Evolutionary conservation across 2,113 vertebrate genomes (phyloP).

Genomic region (Herpetotheres cachinnans): DNA sequence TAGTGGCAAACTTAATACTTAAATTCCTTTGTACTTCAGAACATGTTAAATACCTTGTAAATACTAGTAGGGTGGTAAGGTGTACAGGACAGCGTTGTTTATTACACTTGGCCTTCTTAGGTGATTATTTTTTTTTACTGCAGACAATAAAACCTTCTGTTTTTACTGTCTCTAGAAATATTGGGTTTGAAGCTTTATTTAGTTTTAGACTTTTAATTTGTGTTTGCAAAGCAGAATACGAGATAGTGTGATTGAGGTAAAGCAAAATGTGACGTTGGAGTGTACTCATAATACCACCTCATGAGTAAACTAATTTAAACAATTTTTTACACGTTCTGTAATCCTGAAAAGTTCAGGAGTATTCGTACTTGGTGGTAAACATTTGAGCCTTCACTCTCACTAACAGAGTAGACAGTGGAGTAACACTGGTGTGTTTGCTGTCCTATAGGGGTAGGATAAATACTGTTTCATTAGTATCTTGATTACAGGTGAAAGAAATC

Average conservation of each 20-base stretch:
- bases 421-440: neutral
- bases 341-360: neutral
- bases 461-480: neutral
- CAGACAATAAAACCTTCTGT: neutral
- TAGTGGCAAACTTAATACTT: neutral
- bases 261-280: neutral
- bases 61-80: neutral
- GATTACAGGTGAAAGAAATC: neutral
- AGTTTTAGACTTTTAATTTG: neutral
- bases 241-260: neutral
- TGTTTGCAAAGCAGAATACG: conserved; percentile 4
- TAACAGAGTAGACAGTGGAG: neutral
- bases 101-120: neutral
- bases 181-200: neutral
- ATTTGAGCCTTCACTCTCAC: neutral
- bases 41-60: conserved; percentile 19
- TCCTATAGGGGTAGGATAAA: neutral
- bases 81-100: neutral
- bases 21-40: neutral
- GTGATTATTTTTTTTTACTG: neutral
- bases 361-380: neutral
- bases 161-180: neutral
- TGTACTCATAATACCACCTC: neutral
- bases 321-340: neutral
- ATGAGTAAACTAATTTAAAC: neutral